A percentile compares a stretch with the other conserved stretches of the same genome.
These are phyloP conservation scores for Polietes domitor DNA, from an alignment of 2,888 invertebrate genomes.

Conservation along the genomic window DNA sequence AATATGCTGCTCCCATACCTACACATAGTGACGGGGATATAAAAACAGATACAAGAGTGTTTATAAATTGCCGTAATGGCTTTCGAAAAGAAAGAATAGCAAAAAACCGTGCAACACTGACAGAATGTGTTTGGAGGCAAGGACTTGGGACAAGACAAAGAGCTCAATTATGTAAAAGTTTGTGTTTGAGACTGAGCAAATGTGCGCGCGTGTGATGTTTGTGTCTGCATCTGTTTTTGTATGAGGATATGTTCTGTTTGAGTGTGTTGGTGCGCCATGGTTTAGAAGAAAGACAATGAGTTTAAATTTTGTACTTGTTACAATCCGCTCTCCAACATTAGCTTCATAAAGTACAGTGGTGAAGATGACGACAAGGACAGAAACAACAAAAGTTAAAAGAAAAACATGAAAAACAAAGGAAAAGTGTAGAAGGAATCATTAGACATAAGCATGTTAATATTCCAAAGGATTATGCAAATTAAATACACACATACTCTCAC, in stretches of 20 bases:
- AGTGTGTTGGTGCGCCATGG: not conserved
- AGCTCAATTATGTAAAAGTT: conserved; percentile 16
- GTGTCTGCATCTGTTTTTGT: not conserved
- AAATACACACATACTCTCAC: conserved; percentile 55
- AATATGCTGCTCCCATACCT: not conserved
- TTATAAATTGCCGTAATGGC: not conserved
- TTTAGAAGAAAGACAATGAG: conserved; percentile 47
- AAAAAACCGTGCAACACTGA: conserved; percentile 22
- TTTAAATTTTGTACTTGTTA: conserved; percentile 56
- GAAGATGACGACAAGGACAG: conserved; percentile 29
- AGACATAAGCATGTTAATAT: conserved; percentile 68
- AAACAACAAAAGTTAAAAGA: conserved; percentile 29
- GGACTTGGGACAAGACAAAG: conserved; percentile 16
- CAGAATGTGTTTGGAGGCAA: conserved; percentile 37
- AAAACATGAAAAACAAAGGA: conserved; percentile 34
- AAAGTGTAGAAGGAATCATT: conserved; percentile 59
- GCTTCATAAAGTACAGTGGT: conserved; percentile 58
- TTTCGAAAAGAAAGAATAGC: not conserved
- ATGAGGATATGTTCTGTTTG: not conserved
- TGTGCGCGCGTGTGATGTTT: no score
- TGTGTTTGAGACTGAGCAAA: not conserved
- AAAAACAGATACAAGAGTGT: not conserved
- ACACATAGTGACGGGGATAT: not conserved
- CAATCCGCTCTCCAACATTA: conserved; percentile 56
- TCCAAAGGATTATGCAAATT: conserved; percentile 69